phyloP scores from a whole-genome alignment of 2,888 invertebrate genomes.

The Orchesellides sinensis region DNA sequence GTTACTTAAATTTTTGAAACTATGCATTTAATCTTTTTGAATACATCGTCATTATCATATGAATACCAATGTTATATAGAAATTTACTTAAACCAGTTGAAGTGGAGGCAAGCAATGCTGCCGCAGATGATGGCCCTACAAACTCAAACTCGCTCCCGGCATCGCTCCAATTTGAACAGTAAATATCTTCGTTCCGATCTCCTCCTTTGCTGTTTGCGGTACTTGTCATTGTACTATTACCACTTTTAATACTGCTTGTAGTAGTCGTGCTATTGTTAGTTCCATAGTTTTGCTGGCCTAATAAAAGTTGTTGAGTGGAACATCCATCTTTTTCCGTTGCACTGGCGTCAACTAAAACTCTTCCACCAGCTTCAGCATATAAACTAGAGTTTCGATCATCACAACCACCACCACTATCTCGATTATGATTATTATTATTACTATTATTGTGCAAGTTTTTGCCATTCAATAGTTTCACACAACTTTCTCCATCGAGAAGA shows the following conservation, averaged over 20 bases:
- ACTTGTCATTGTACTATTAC: constrained; percentile 12
- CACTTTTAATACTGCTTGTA: constrained; percentile 49
- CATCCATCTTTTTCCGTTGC: constrained; percentile 8
- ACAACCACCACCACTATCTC: constrained; percentile 11
- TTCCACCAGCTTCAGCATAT: constrained; percentile 54
- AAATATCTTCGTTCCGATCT: constrained; percentile 30
- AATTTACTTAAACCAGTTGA: constrained; percentile 57
- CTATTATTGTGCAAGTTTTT: neutral
- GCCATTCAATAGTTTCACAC: constrained; percentile 26
- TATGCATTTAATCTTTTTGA: constrained; percentile 11
- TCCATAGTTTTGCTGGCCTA: constrained; percentile 31
- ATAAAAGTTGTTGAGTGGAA: constrained; percentile 28
- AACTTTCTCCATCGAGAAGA: constrained; percentile 19
- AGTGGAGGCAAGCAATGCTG: neutral
- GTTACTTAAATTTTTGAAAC: constrained; percentile 10
- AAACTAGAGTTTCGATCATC: constrained; percentile 48
- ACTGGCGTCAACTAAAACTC: neutral
- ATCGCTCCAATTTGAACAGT: constrained; percentile 73
- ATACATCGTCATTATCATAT: neutral
- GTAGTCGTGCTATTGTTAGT: constrained; percentile 22
- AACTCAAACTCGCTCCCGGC: constrained; percentile 75
- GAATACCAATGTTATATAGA: constrained; percentile 2
- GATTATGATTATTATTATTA: constrained; percentile 14
- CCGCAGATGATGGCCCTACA: constrained; percentile 54
- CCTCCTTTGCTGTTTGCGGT: neutral